Conservation (phyloP, 2,888 invertebrate species). For the Odontocolon sp. region DNA sequence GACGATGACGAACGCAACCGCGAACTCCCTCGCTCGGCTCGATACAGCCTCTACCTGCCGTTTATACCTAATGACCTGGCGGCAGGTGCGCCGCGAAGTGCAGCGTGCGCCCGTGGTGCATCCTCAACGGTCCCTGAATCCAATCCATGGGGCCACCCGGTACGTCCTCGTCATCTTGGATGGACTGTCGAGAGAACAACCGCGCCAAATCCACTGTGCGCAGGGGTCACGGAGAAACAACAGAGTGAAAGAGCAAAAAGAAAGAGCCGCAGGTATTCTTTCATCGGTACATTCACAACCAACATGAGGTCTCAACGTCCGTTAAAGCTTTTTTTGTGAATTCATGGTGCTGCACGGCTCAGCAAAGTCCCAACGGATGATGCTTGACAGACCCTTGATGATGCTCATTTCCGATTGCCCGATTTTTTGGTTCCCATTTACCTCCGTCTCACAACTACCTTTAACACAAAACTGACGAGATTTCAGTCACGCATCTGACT, state of each 20-base stretch:
- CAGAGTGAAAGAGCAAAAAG: constrained; percentile 1
- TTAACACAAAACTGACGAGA: constrained; percentile 39
- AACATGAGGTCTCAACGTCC: constrained; percentile 35
- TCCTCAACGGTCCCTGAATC: constrained; percentile 27
- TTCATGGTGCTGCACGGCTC: not conserved
- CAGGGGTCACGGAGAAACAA: constrained; percentile 39
- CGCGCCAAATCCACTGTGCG: constrained; percentile 39
- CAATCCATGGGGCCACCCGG: constrained; percentile 53
- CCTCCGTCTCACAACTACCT: not conserved
- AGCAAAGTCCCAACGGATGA: constrained; percentile 1
- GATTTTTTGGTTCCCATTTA: constrained; percentile 5
- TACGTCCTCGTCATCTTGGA: constrained; percentile 54
- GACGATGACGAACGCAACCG: constrained; percentile 49
- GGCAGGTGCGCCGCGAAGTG: constrained; percentile 73
- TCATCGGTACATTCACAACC: not conserved
- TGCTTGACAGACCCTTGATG: constrained; percentile 22
- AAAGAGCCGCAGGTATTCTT: too few relatives aligned
- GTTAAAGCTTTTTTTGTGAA: constrained; percentile 26
- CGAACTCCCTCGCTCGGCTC: constrained; percentile 50
- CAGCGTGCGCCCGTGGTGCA: constrained; percentile 34
- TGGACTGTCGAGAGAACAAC: constrained; percentile 39
- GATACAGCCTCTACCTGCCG: constrained; percentile 74
- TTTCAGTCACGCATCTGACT: constrained; percentile 34
- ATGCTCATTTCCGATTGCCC: constrained; percentile 48
- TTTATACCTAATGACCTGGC: constrained; percentile 79